Conservation (phyloP, 30 jellyfish, hydroid and myxozoan species). For the Phacellophora camtschatica region DNA sequence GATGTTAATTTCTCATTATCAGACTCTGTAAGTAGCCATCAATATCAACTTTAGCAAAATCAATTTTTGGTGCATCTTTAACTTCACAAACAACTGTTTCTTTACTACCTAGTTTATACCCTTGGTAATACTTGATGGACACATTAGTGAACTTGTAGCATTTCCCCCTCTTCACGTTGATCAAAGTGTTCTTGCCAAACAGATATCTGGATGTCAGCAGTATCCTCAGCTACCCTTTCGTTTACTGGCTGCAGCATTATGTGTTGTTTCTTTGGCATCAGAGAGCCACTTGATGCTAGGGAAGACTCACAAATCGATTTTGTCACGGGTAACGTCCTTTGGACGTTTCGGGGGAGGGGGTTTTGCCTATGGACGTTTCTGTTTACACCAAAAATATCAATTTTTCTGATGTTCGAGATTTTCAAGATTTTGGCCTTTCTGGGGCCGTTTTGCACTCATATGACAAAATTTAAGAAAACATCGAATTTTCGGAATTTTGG, state of each 20-base stretch:
- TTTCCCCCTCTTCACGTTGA: neutral
- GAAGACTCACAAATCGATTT: too few species aligned
- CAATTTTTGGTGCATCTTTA: neutral
- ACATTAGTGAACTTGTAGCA: slow-evolving; percentile 3
- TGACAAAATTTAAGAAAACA: too few species aligned
- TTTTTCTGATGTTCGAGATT: too few species aligned
- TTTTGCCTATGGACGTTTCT: too few species aligned
- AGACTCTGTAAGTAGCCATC: neutral
- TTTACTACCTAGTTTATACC: neutral
- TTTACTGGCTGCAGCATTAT: neutral
- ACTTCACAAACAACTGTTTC: neutral
- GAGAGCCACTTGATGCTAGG: neutral
- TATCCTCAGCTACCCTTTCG: neutral
- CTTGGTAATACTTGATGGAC: neutral
- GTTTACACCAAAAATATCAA: too few species aligned
- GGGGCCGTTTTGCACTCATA: too few species aligned
- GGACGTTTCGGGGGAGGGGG: too few species aligned
- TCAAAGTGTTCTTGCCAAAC: slow-evolving; percentile 1
- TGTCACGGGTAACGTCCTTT: too few species aligned
- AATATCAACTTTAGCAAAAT: neutral
- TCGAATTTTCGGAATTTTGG: too few species aligned
- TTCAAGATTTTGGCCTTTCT: too few species aligned
- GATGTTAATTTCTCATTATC: neutral
- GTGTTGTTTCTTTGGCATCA: neutral
- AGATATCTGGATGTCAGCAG: neutral